These are phyloP conservation scores for Parazoanthus darwini DNA, from an alignment of 92 coral and sea anemone species.

Conservation along the genomic window DNA sequence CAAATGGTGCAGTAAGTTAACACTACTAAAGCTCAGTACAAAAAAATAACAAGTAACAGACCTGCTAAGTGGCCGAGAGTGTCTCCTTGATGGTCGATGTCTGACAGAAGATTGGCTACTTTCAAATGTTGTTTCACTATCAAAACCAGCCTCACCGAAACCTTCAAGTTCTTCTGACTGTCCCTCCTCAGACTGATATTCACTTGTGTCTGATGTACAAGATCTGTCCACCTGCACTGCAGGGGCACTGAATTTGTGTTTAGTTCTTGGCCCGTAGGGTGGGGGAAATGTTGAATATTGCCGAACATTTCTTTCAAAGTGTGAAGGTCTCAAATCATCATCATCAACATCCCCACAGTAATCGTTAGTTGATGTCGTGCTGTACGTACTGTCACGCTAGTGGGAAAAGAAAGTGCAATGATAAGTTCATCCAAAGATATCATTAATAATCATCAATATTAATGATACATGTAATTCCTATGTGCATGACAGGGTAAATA, in stretches of 20 bases:
- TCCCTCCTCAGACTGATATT: conserved; percentile 97
- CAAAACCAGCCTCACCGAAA: conserved; percentile 68
- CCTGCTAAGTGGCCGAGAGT: conserved; percentile 33
- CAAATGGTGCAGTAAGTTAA: no score
- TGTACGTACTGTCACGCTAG: conserved; percentile 85
- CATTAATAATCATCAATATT: no score
- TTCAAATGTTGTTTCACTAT: conserved; percentile 79
- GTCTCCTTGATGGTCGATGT: conserved; percentile 33
- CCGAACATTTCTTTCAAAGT: conserved; percentile 77
- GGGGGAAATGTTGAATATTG: conserved; percentile 95
- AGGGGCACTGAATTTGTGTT: conserved; percentile 71
- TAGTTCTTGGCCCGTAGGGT: conserved; percentile 71
- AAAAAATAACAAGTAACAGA: no score
- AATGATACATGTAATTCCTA: no score
- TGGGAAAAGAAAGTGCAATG: neutral
- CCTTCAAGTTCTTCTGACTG: conserved; percentile 67
- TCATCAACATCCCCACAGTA: conserved; percentile 97
- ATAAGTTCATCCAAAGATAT: no score
- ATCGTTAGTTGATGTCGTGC: conserved; percentile 97
- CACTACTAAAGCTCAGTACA: no score
- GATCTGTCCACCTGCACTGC: conserved; percentile 57
- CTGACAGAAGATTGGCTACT: conserved; percentile 58
- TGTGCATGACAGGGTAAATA: no score
- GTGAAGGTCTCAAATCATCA: conserved; percentile 49
- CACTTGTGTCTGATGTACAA: conserved; percentile 93